Conservation (phyloP, 2,797 vertebrate species). For the Pseudomugil tenellus region DNA sequence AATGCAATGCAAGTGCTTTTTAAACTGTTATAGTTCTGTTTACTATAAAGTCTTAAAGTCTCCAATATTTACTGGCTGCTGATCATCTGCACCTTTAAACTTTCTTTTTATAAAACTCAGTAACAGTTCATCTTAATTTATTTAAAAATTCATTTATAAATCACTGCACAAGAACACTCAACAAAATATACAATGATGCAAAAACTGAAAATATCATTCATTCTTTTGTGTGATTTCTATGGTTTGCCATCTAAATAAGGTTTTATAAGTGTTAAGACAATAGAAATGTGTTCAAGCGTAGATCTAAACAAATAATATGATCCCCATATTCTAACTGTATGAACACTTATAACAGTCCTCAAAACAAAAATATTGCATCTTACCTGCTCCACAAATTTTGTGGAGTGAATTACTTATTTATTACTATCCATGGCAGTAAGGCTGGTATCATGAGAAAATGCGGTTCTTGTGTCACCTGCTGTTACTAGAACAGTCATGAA, state of each 20-base stretch:
- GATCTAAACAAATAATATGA: background rate
- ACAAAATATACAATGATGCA: constrained; percentile 21
- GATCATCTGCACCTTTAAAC: constrained; percentile 51
- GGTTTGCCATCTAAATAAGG: background rate
- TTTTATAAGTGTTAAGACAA: constrained; percentile 21
- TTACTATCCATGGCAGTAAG: background rate
- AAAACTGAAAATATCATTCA: constrained; percentile 26
- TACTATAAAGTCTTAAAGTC: constrained; percentile 54
- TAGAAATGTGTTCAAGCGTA: constrained; percentile 1
- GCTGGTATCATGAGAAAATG: background rate
- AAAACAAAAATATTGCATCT: background rate
- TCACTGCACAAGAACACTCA: constrained; percentile 17
- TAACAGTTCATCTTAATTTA: constrained; percentile 50
- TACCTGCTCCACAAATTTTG: constrained; percentile 9
- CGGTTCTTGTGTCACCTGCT: background rate
- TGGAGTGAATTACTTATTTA: background rate
- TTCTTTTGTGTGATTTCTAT: constrained; percentile 23
- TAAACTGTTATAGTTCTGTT: constrained; percentile 68
- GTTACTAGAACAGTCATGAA: background rate
- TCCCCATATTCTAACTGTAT: background rate
- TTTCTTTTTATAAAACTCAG: constrained; percentile 58
- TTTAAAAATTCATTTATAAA: constrained; percentile 27
- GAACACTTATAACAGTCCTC: background rate
- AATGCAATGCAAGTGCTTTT: constrained; percentile 60
- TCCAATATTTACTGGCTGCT: constrained; percentile 45